Percentiles rank a stretch among this genome's conserved stretches.
These are phyloP conservation scores for Rhinophrynus dorsalis DNA, from an alignment of 2,797 vertebrate species.

Conservation along the genomic window DNA sequence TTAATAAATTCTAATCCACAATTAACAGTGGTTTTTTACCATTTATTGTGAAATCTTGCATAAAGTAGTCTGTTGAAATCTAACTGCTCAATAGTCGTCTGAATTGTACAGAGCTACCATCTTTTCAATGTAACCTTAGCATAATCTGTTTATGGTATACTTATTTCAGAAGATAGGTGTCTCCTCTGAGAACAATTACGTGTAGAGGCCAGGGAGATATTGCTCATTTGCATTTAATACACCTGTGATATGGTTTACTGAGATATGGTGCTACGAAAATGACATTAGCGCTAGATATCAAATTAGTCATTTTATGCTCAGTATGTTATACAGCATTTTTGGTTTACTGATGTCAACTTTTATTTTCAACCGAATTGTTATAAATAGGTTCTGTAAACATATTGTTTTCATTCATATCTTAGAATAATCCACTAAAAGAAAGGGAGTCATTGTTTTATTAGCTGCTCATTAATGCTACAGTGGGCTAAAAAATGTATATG, in stretches of 20 bases:
- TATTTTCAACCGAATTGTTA: conserved; percentile 7
- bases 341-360: neutral
- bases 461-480: neutral
- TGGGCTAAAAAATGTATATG: neutral
- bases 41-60: too few relatives aligned
- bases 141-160: too few relatives aligned
- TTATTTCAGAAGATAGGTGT: too few relatives aligned
- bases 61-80: too few relatives aligned
- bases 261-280: neutral
- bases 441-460: conserved; percentile 1
- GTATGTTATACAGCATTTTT: neutral
- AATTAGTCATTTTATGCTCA: neutral
- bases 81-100: too few relatives aligned
- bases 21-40: too few relatives aligned
- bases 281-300: neutral
- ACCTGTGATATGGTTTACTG: neutral
- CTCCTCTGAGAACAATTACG: too few relatives aligned
- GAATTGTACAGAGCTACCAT: too few relatives aligned
- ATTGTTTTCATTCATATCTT: neutral
- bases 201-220: too few relatives aligned
- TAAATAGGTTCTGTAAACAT: conserved; percentile 5
- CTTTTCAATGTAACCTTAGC: too few relatives aligned
- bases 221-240: neutral
- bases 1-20: too few relatives aligned
- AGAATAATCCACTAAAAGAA: neutral